Evolutionary conservation across 2,888 invertebrate genomes (phyloP).

Genomic region (Hofmannophila pseudospretella): DNA sequence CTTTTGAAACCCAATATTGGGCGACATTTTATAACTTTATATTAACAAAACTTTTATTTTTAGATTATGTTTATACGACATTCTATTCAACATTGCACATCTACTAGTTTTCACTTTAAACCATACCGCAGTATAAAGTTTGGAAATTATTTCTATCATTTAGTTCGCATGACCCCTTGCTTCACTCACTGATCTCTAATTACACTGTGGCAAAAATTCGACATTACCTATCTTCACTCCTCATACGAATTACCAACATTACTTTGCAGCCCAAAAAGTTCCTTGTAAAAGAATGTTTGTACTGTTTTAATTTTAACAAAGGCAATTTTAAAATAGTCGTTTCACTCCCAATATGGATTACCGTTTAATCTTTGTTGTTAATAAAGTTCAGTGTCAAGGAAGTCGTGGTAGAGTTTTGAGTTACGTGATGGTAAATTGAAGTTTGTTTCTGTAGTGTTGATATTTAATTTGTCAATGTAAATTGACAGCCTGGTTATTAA

Average conservation of each 20-base stretch:
- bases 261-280: constrained; percentile 15
- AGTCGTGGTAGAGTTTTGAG: constrained; percentile 5
- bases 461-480: constrained; percentile 75
- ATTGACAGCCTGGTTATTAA: constrained; percentile 65
- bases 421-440: constrained; percentile 14
- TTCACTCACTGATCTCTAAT: constrained; percentile 60
- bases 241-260: constrained; percentile 31
- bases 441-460: constrained; percentile 38
- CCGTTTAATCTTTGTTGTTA: too few relatives aligned
- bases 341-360: too few relatives aligned
- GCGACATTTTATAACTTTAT: too few relatives aligned
- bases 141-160: constrained; percentile 54
- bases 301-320: constrained; percentile 6
- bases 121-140: constrained; percentile 9
- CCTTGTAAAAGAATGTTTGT: constrained; percentile 7
- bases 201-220: constrained; percentile 64
- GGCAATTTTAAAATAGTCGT: constrained; percentile 16
- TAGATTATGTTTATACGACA: too few relatives aligned
- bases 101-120: too few relatives aligned
- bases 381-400: too few relatives aligned
- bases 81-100: too few relatives aligned
- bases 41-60: too few relatives aligned
- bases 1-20: too few relatives aligned
- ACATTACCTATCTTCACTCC: constrained; percentile 43
- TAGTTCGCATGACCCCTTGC: constrained; percentile 69